Conservation (phyloP, 2,888 invertebrate genomes). For the Pristionchus arcanus region DNA sequence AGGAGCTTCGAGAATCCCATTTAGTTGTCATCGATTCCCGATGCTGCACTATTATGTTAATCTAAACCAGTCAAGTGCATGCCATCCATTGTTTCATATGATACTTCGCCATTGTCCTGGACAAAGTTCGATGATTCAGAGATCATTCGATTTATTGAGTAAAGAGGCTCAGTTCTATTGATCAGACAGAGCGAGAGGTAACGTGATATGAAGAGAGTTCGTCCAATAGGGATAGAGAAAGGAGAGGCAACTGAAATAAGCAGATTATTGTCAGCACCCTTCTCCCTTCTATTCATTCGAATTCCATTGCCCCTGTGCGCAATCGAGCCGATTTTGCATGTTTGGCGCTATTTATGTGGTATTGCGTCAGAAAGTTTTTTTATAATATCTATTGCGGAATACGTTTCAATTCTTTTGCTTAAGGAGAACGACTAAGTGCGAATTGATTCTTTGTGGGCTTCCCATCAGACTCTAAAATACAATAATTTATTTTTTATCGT, state of each 20-base stretch:
- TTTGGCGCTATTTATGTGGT: not conserved
- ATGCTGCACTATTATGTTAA: not conserved
- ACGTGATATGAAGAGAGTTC: not conserved
- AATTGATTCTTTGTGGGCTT: too few relatives aligned
- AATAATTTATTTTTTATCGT: too few relatives aligned
- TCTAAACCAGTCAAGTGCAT: too few relatives aligned
- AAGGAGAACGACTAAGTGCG: too few relatives aligned
- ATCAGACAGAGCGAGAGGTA: not conserved
- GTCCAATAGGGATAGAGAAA: not conserved
- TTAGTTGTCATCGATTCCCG: not conserved
- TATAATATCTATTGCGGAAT: too few relatives aligned
- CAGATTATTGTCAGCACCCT: conserved; percentile 36
- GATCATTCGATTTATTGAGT: not conserved
- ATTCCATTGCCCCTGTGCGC: conserved; percentile 13
- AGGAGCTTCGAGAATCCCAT: too few relatives aligned
- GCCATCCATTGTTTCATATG: not conserved
- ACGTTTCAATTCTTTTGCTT: too few relatives aligned
- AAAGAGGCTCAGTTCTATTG: not conserved
- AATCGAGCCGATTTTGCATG: not conserved
- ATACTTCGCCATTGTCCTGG: not conserved
- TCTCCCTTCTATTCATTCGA: not conserved
- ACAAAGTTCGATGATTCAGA: not conserved
- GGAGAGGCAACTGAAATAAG: conserved; percentile 10
- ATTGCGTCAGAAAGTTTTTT: not conserved
- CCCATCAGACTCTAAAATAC: too few relatives aligned